Evolutionary conservation across 2,797 vertebrate species (phyloP), one percentile per base, ranked within the genome.

Genomic region (Rhinoraja longicauda): DNA sequence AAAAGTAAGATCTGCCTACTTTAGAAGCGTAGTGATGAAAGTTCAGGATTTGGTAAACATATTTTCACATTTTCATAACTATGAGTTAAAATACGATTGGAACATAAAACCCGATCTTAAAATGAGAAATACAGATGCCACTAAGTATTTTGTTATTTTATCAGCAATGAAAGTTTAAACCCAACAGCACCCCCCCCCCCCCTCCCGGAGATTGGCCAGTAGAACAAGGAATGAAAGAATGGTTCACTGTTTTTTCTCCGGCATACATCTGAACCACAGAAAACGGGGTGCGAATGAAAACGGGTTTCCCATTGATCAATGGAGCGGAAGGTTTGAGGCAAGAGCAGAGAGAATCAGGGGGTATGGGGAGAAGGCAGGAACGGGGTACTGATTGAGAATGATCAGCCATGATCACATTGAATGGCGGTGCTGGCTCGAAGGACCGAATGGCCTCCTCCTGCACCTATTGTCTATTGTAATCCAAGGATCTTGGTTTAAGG

Each of bases 91-190:
- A 26, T 21, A 90, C 10, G 17, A 24, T 72, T 9, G 39, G 21
- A 90, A 45, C 36, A 29, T 9, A 19, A 67, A 90, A 24, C n/a
- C 36, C 9, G n/a, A 90, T 39, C 32, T 90, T 90, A 72, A 90
- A 90, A 90, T 45, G 88, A 45, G 36, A 90, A 72, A 70, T 17
- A 36, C 64, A 90, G 86, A 90, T 90, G n/a, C 62, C 59, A 70
- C 62, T 21, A 36, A 70, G 29, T 36, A 59, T 19, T 29, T 19
- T 67, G 13, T 88, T 88, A 19, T 36, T 57, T 86, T 86, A 90
- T 29, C 64, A 90, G 67, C 32, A 39, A 90, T 36, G 39, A 72
- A 72, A 45, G 88, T 19, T 9, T 90, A 90, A 72, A 72, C n/a
- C 36, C 32, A 45, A 72, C 26, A 1, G 5, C 21, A 26, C 64